Base-by-base conservation (phyloP, 2,888 invertebrate genomes). In the Blomia tropicalis region DNA sequence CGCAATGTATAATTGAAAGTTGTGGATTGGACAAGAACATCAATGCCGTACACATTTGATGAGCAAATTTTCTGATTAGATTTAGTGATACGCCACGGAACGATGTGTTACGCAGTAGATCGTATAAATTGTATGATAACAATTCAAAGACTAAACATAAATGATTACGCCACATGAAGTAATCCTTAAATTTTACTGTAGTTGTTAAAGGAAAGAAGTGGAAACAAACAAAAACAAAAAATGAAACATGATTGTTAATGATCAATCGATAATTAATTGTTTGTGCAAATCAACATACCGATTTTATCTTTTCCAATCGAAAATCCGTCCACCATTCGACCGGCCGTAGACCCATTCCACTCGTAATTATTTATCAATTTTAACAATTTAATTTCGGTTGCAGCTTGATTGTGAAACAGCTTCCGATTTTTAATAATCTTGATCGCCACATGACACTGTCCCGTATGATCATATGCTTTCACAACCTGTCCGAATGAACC, bases 351-450 rank as follows among this genome's bases (percentile, higher is more conserved):
- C 80, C 92, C 93, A 79, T 96, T 95, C 72, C 85, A 84, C 79
- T 98, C 95, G 73, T 95, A 93, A 78, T 87, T 85, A 99, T 82
- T 79, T 90, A 91, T 74, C n/a, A n/a, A n/a, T n/a, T n/a, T n/a
- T n/a, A n/a, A n/a, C n/a, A n/a, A n/a, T n/a, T n/a, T n/a, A n/a
- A 99, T 96, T 82, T 99, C 98, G 78, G 99, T 98, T 82, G 96
- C 96, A 77, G 98, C 98, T 82, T 99, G 98, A 79, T 96, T 95
- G 76, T 96, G 86, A 83, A 99, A 99, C 75, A 98, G 95, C 82
- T 96, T 96, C 80, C 96, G 98, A 82, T 99, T 99, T 80, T 99
- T 99, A 78, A 99, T 99, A 76, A 99, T 98, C 81, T 99, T 99
- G 77, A 99, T 93, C 75, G 98, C 98, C 76, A 99, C 98, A 77